Percentiles rank a stretch among this genome's conserved stretches.
Evolutionary conservation across 2,113 vertebrate species (phyloP).

Genomic region (Progne subis): DNA sequence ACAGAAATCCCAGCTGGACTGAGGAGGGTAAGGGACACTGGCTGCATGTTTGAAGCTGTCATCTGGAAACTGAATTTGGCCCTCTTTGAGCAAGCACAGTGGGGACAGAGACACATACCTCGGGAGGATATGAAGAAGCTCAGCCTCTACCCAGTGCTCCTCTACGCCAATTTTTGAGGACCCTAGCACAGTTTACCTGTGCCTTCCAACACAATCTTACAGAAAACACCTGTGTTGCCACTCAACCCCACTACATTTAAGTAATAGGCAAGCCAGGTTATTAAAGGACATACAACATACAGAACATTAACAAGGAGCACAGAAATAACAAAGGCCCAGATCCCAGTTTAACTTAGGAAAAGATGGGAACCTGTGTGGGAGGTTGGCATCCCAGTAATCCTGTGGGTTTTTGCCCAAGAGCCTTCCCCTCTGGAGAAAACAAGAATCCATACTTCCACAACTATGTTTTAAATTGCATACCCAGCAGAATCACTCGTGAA

Average conservation of each 20-base stretch:
- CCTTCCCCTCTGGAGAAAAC: background rate
- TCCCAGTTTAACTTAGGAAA: background rate
- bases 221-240: background rate
- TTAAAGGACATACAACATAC: background rate
- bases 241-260: background rate
- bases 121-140: background rate
- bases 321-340: background rate
- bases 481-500: background rate
- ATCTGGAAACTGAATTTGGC: background rate
- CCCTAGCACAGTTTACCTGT: background rate
- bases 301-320: background rate
- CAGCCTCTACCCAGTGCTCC: background rate
- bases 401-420: background rate
- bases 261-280: background rate
- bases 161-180: background rate
- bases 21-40: background rate
- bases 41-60: background rate
- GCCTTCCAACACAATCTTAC: background rate
- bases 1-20: background rate
- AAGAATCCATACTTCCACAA: background rate
- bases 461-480: background rate
- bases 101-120: background rate
- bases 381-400: background rate
- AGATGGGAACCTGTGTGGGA: background rate
- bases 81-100: background rate